A percentile compares a stretch with the other conserved stretches of the same genome.
Conservation (phyloP, 2,888 invertebrate species). For the Drosophila neonasuta region DNA sequence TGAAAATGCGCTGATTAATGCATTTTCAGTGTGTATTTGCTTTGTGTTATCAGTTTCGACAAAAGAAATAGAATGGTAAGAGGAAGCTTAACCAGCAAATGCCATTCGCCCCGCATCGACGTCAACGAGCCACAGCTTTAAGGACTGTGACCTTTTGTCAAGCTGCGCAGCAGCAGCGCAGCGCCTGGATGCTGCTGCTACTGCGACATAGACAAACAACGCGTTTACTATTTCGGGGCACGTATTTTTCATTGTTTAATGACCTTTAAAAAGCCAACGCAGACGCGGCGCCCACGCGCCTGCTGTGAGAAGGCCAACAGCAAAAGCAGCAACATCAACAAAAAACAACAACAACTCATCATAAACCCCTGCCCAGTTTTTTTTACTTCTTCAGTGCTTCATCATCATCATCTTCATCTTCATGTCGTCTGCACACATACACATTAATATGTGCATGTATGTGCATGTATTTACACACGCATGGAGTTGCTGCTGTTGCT, state of each 20-base stretch:
- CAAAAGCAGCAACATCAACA: conserved; percentile 16
- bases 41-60: conserved; percentile 47
- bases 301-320: conserved; percentile 57
- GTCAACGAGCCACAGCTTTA: conserved; percentile 37
- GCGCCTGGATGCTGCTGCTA: conserved; percentile 33
- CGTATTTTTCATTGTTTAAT: conserved; percentile 74
- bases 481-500: conserved; percentile 42
- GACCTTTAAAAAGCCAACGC: conserved; percentile 77
- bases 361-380: conserved; percentile 50
- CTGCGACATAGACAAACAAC: conserved; percentile 10
- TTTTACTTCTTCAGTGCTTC: conserved; percentile 49
- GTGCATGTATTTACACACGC: conserved; percentile 35
- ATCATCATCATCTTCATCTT: conserved; percentile 68
- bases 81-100: conserved; percentile 5
- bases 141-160: conserved; percentile 72
- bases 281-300: conserved; percentile 64
- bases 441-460: conserved; percentile 13
- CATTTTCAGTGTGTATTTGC: conserved; percentile 23
- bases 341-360: conserved; percentile 35
- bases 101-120: conserved; percentile 31
- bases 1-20: conserved; percentile 52
- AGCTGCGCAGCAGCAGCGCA: conserved; percentile 34
- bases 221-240: conserved; percentile 61
- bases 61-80: conserved; percentile 14
- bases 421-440: conserved; percentile 51